Conservation (phyloP, 2,797 vertebrate genomes). For the Enteromius fasciolatus region DNA sequence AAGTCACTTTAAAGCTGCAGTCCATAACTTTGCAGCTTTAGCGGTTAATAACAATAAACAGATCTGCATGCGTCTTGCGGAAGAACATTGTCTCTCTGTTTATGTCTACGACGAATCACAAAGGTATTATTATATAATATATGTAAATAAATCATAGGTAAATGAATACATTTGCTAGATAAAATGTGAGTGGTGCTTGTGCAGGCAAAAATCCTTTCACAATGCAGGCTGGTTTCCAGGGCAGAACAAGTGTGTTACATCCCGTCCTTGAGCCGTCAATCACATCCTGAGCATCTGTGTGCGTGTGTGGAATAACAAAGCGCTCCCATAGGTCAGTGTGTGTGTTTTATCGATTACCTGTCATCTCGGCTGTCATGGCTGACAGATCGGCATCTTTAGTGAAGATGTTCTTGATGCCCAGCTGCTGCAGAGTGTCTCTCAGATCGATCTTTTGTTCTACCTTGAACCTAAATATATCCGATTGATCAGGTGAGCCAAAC, state of each 20-base stretch:
- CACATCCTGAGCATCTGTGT: conserved; percentile 27
- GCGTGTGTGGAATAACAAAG: neutral
- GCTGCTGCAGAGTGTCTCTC: conserved; percentile 84
- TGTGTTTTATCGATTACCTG: conserved; percentile 27
- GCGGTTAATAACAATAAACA: too few relatives aligned
- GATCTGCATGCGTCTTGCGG: too few relatives aligned
- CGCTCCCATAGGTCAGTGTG: neutral
- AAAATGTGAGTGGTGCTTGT: neutral
- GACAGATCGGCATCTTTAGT: conserved; percentile 89
- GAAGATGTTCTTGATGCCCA: conserved; percentile 92
- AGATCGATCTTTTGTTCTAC: conserved; percentile 94
- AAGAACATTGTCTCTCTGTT: too few relatives aligned
- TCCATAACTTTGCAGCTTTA: too few relatives aligned
- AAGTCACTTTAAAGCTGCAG: too few relatives aligned
- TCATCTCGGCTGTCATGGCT: conserved; percentile 86
- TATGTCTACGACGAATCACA: too few relatives aligned
- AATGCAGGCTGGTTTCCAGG: neutral
- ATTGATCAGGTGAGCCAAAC: neutral
- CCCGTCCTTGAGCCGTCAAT: conserved; percentile 77
- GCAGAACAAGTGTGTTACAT: conserved; percentile 66
- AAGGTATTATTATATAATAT: neutral
- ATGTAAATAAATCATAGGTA: neutral
- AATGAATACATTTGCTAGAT: neutral
- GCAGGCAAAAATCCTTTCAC: neutral
- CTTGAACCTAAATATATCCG: conserved; percentile 82